Conservation (phyloP, 2,797 vertebrate genomes). For the Columba guinea region DNA sequence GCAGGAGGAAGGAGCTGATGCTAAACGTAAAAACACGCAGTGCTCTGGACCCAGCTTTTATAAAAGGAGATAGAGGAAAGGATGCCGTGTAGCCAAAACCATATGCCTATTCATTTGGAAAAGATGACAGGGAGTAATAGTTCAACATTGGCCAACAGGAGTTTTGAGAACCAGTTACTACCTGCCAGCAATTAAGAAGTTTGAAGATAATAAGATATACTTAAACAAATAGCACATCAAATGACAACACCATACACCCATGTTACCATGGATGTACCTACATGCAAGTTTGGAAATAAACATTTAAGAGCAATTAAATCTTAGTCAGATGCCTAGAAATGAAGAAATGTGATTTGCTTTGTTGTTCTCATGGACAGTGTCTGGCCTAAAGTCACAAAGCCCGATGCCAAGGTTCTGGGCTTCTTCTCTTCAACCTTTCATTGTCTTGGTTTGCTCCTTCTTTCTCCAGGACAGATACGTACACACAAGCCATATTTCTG, state of each 20-base stretch:
- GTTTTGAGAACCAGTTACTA: slow-evolving; percentile 8
- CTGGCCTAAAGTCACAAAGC: not conserved
- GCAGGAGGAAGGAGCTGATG: not conserved
- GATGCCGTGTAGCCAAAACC: not conserved
- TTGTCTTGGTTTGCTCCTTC: not conserved
- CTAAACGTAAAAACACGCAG: not conserved
- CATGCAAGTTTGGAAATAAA: not conserved
- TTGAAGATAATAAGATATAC: slow-evolving; percentile 3
- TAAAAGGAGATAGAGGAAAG: not conserved
- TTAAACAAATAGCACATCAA: slow-evolving; percentile 9
- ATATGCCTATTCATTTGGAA: not conserved
- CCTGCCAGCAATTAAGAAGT: slow-evolving; percentile 43
- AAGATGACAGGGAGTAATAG: not conserved
- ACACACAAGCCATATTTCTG: not conserved
- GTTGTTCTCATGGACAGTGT: not conserved
- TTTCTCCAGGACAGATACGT: not conserved
- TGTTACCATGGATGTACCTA: not conserved
- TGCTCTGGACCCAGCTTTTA: not conserved
- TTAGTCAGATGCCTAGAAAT: slow-evolving; percentile 31
- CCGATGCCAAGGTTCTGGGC: not conserved
- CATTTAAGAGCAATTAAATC: slow-evolving; percentile 21
- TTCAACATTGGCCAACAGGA: not conserved
- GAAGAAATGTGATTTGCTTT: not conserved
- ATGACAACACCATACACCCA: not conserved
- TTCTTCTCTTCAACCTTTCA: not conserved